phyloP scores from a whole-genome alignment of 2,888 invertebrate species.

The Hypercompe scribonia region DNA sequence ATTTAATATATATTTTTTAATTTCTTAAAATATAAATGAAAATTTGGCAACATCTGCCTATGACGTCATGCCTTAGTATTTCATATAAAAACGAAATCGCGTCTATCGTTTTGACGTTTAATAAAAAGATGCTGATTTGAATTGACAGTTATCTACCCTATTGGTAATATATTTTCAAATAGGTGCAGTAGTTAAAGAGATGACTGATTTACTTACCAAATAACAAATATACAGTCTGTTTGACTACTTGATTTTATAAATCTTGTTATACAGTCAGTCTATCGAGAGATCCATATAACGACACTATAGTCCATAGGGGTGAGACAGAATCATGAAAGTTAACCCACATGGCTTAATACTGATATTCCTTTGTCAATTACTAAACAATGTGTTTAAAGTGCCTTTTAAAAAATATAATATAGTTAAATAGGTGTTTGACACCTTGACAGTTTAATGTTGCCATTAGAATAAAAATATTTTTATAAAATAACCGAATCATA shows the following conservation, averaged over 20 bases:
- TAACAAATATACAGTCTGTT: not conserved
- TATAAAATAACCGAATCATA: conserved; percentile 8
- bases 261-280: not conserved
- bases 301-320: not conserved
- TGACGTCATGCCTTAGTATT: too few relatives aligned
- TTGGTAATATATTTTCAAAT: not conserved
- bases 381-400: conserved; percentile 25
- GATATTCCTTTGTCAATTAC: not conserved
- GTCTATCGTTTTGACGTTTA: too few relatives aligned
- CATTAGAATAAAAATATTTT: conserved; percentile 34
- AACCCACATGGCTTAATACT: not conserved
- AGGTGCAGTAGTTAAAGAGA: not conserved
- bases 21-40: too few relatives aligned
- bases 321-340: not conserved
- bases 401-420: conserved; percentile 28
- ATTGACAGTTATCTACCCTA: not conserved
- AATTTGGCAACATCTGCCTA: too few relatives aligned
- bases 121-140: too few relatives aligned
- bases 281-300: not conserved
- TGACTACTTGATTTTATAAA: not conserved
- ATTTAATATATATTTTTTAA: too few relatives aligned
- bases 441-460: conserved; percentile 42
- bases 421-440: conserved; percentile 28
- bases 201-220: not conserved
- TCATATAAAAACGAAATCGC: too few relatives aligned